A percentile compares a stretch with the other conserved stretches of the same genome.
Conservation (phyloP, 2,888 invertebrate genomes). For the Mythimna pallens region DNA sequence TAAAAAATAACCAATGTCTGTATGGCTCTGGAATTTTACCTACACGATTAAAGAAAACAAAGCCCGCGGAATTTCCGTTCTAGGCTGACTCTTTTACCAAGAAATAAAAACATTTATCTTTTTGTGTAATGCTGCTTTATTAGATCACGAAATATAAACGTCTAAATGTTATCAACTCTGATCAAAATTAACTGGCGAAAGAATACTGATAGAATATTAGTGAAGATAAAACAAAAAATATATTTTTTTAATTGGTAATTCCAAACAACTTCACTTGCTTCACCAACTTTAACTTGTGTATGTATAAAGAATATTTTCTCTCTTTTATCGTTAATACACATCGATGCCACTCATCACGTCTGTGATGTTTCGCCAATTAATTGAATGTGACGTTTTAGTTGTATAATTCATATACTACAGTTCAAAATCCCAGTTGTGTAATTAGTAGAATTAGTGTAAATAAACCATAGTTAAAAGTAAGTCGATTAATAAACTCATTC, state of each 20-base stretch:
- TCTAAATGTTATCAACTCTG: not conserved
- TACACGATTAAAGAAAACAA: not conserved
- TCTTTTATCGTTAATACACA: not conserved
- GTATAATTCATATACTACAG: not conserved
- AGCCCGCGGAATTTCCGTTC: not conserved
- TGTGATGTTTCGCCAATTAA: not conserved
- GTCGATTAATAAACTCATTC: not conserved
- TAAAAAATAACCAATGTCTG: too few species aligned
- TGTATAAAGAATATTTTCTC: not conserved
- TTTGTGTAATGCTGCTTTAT: conserved; percentile 9
- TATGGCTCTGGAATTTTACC: too few species aligned
- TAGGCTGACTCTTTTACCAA: not conserved
- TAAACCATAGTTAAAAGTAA: not conserved
- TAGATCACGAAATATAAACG: conserved; percentile 5
- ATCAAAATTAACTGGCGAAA: not conserved
- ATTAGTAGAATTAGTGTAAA: conserved; percentile 46
- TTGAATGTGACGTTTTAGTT: not conserved
- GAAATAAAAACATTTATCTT: conserved; percentile 13
- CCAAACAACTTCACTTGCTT: not conserved
- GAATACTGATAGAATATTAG: not conserved
- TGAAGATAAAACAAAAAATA: not conserved
- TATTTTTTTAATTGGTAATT: not conserved
- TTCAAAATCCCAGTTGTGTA: conserved; percentile 46
- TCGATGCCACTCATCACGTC: not conserved
- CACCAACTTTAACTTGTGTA: not conserved